Evolutionary conservation across 1,140 invertebrate species (phyloP).

Genomic region (Euschistus heros): DNA sequence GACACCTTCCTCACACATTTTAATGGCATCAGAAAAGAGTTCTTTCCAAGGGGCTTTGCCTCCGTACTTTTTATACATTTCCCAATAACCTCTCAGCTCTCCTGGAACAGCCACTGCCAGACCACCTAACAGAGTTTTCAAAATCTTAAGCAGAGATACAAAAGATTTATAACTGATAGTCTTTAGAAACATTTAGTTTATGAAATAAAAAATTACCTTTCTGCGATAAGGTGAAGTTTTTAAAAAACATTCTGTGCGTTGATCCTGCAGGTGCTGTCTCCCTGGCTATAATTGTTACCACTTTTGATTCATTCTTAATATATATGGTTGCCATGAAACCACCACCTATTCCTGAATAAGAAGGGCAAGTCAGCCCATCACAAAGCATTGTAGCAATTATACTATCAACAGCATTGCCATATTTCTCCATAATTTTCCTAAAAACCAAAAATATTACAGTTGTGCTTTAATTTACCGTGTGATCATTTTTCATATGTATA

Average conservation of each 20-base stretch:
- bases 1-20: conserved; percentile 59
- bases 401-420: conserved; percentile 72
- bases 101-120: conserved; percentile 80
- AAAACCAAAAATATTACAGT: too few species aligned
- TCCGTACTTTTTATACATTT: conserved; percentile 62
- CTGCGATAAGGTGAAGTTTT: conserved; percentile 39
- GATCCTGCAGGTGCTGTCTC: conserved; percentile 55
- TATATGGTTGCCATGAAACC: conserved; percentile 73
- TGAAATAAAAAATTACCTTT: conserved; percentile 35
- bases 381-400: conserved; percentile 72
- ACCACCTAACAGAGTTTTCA: conserved; percentile 40
- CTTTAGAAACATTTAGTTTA: too few species aligned
- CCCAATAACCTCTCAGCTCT: conserved; percentile 77
- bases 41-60: conserved; percentile 61
- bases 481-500: too few species aligned
- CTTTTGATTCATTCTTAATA: conserved; percentile 39
- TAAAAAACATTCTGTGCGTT: conserved; percentile 48
- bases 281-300: conserved; percentile 49
- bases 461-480: too few species aligned
- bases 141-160: too few species aligned
- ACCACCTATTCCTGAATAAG: conserved; percentile 73
- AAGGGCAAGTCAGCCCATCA: conserved; percentile 66
- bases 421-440: conserved; percentile 49
- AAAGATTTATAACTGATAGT: too few species aligned
- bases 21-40: conserved; percentile 66